Percentiles rank a stretch among this genome's conserved stretches.
Conservation (phyloP, 92 coral and sea anemone species). For the Desmophyllum pertusum region DNA sequence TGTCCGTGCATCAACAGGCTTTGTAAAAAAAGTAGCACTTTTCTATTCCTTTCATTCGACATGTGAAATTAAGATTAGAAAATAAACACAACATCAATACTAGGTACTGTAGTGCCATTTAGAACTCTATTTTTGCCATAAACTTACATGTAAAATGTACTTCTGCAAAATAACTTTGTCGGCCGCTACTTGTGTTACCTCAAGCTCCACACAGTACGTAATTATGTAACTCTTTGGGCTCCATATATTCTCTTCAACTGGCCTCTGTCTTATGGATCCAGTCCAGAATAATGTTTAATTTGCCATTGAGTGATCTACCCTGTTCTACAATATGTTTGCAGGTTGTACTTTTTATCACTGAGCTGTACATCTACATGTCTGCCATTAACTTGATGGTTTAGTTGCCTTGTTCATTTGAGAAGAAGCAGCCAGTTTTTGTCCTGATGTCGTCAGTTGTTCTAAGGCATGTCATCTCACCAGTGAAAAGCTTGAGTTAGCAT, state of each 20-base stretch:
- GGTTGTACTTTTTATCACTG: neutral
- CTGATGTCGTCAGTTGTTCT: neutral
- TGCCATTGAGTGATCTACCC: neutral
- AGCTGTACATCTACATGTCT: neutral
- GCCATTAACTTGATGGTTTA: neutral
- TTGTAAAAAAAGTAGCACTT: too few relatives aligned
- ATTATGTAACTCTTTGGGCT: too few relatives aligned
- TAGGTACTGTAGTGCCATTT: too few relatives aligned
- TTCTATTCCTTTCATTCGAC: too few relatives aligned
- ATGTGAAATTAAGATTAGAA: too few relatives aligned
- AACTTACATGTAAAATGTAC: too few relatives aligned
- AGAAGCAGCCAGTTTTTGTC: neutral
- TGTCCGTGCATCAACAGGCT: too few relatives aligned
- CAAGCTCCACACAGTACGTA: too few relatives aligned
- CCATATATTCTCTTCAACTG: neutral
- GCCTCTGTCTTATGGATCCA: neutral
- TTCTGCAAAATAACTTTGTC: too few relatives aligned
- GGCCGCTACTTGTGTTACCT: too few relatives aligned
- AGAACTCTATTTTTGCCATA: too few relatives aligned
- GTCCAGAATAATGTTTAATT: neutral
- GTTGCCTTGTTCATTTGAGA: neutral
- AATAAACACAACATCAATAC: too few relatives aligned
- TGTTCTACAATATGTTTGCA: neutral
- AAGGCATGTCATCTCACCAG: slow-evolving; percentile 68
- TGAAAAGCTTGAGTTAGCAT: slow-evolving; percentile 87